A percentile compares a stretch with the other conserved stretches of the same genome.
Conservation (phyloP, 2,797 vertebrate genomes). For the Sphaeramia orbicularis region DNA sequence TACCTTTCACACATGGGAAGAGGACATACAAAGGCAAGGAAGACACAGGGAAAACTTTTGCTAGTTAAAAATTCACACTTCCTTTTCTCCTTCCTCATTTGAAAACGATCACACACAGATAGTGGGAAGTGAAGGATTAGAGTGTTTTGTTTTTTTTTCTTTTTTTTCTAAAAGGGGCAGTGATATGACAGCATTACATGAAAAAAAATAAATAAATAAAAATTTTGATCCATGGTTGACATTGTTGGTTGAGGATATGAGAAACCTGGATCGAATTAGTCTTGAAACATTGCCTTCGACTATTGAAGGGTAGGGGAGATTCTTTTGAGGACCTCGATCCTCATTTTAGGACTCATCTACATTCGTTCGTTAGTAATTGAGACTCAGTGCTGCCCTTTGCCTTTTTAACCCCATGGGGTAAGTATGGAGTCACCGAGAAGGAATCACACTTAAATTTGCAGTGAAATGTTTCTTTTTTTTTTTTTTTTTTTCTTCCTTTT, state of each 20-base stretch:
- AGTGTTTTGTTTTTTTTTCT: constrained; percentile 50
- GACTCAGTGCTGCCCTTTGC: constrained; percentile 68
- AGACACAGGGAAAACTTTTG: constrained; percentile 95
- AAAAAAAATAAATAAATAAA: constrained; percentile 44
- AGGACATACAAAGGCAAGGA: constrained; percentile 99
- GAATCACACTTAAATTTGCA: constrained; percentile 45
- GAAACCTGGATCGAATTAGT: constrained; percentile 61
- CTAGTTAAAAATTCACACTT: constrained; percentile 89
- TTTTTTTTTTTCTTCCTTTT: constrained; percentile 2
- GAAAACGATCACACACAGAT: constrained; percentile 66
- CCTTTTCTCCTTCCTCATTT: constrained; percentile 61
- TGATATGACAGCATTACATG: constrained; percentile 59
- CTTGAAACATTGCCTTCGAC: constrained; percentile 65
- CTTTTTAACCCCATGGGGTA: constrained; percentile 72
- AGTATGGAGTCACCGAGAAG: constrained; percentile 62
- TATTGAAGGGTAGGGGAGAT: constrained; percentile 32
- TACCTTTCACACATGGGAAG: constrained; percentile 99
- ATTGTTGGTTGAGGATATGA: constrained; percentile 71
- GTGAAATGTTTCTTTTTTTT: constrained; percentile 38
- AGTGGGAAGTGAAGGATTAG: constrained; percentile 64
- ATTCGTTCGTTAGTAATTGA: constrained; percentile 62
- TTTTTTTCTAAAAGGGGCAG: constrained; percentile 64
- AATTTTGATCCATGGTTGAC: constrained; percentile 89
- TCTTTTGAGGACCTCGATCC: constrained; percentile 31
- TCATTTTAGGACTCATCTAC: constrained; percentile 57